Conservation (phyloP, 2,797 vertebrate genomes). For the Intellagama lesueurii region DNA sequence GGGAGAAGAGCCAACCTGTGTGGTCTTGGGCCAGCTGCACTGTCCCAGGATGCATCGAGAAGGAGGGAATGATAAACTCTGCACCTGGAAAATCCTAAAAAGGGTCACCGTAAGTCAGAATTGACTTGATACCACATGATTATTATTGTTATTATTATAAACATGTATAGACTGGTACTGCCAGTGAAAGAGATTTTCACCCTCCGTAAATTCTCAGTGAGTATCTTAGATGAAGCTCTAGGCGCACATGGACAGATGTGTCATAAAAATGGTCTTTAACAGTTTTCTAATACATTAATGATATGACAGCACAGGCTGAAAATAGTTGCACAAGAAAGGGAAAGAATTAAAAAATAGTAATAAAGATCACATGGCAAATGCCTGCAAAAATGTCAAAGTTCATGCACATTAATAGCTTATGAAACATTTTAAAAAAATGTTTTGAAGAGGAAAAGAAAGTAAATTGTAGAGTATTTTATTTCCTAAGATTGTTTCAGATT, state of each 20-base stretch:
- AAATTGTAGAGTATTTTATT: neutral
- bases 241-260: neutral
- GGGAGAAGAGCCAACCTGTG: too few relatives aligned
- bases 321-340: neutral
- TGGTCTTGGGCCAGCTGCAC: too few relatives aligned
- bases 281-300: neutral
- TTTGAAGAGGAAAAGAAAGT: neutral
- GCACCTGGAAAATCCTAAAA: too few relatives aligned
- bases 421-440: neutral
- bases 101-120: too few relatives aligned
- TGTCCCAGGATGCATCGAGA: too few relatives aligned
- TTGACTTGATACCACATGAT: too few relatives aligned
- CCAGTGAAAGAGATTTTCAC: slow-evolving; percentile 29
- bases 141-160: too few relatives aligned
- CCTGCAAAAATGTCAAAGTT: neutral
- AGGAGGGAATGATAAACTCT: too few relatives aligned
- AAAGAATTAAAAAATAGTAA: neutral
- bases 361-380: neutral
- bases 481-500: slow-evolving; percentile 23
- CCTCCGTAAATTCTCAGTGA: accelerated
- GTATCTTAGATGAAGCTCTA: neutral
- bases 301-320: neutral
- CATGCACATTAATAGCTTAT: neutral
- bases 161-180: neutral
- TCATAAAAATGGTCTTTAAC: neutral